A percentile compares a stretch with the other conserved stretches of the same genome.
Conservation (phyloP, 2,888 invertebrate genomes). For the Synergus japonicus region DNA sequence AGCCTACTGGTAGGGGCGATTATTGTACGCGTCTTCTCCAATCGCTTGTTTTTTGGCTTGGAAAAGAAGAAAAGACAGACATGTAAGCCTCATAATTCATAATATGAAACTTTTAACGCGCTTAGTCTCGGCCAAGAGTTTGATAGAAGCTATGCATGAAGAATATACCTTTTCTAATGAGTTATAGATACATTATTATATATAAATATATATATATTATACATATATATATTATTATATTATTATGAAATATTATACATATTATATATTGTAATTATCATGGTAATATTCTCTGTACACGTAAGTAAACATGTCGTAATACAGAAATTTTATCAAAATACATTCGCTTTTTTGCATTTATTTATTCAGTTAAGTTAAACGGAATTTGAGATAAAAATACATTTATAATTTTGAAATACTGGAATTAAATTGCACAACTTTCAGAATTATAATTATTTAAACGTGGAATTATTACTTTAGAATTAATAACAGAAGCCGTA, state of each 20-base stretch:
- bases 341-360: neutral
- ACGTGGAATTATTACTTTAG: too few relatives aligned
- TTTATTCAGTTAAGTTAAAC: neutral
- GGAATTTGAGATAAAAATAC: too few relatives aligned
- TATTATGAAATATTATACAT: slow-evolving; percentile 38
- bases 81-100: slow-evolving; percentile 60
- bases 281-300: slow-evolving; percentile 70
- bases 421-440: too few relatives aligned
- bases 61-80: slow-evolving; percentile 57
- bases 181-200: slow-evolving; percentile 62
- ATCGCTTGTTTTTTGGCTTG: slow-evolving; percentile 46
- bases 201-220: slow-evolving; percentile 12
- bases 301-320: slow-evolving; percentile 67
- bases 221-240: slow-evolving; percentile 18
- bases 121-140: slow-evolving; percentile 68
- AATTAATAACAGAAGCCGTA: too few relatives aligned
- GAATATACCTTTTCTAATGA: slow-evolving; percentile 69
- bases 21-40: slow-evolving; percentile 66
- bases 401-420: too few relatives aligned
- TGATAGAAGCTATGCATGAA: slow-evolving; percentile 70
- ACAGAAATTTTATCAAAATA: slow-evolving; percentile 64
- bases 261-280: slow-evolving; percentile 68
- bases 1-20: slow-evolving; percentile 72
- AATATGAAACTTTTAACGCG: slow-evolving; percentile 66
- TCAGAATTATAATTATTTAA: too few relatives aligned